A percentile compares a stretch with the other conserved stretches of the same genome.
Evolutionary conservation across 2,888 invertebrate species (phyloP).

Genomic region (Polydrusus cervinus): DNA sequence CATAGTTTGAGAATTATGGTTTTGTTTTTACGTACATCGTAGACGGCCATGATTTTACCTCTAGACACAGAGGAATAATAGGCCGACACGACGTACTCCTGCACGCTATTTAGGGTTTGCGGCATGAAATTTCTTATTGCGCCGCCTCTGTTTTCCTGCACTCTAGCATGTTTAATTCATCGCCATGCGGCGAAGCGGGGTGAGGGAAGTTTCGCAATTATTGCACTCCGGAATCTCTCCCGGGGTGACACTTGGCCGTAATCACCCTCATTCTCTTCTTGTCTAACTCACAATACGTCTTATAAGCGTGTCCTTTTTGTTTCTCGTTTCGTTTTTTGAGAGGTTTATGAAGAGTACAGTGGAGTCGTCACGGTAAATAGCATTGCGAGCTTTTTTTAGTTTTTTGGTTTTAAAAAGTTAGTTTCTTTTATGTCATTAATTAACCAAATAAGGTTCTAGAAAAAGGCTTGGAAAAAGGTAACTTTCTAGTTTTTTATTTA

Average conservation of each 20-base stretch:
- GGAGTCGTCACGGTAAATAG: conserved; percentile 25
- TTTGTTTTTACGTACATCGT: no score
- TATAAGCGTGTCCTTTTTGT: conserved; percentile 42
- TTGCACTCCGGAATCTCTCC: conserved; percentile 72
- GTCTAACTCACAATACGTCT: conserved; percentile 35
- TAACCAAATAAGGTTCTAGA: no score
- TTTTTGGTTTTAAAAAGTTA: not conserved
- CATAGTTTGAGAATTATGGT: no score
- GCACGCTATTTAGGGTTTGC: no score
- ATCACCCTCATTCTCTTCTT: conserved; percentile 70
- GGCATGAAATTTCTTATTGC: no score
- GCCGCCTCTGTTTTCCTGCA: conserved; percentile 46
- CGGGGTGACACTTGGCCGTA: conserved; percentile 78
- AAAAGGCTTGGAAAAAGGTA: no score
- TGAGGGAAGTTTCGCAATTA: conserved; percentile 71
- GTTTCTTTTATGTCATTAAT: not conserved
- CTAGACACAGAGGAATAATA: no score
- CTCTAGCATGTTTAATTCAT: conserved; percentile 68
- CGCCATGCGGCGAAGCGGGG: conserved; percentile 60
- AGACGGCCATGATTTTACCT: no score
- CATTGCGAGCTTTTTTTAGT: not conserved
- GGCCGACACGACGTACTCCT: no score
- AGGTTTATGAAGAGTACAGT: conserved; percentile 50
- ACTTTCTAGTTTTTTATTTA: no score
- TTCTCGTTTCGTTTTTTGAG: conserved; percentile 43